These are phyloP conservation scores for Drosophila histrio DNA, from an alignment of 2,888 invertebrate genomes.

Conservation along the genomic window DNA sequence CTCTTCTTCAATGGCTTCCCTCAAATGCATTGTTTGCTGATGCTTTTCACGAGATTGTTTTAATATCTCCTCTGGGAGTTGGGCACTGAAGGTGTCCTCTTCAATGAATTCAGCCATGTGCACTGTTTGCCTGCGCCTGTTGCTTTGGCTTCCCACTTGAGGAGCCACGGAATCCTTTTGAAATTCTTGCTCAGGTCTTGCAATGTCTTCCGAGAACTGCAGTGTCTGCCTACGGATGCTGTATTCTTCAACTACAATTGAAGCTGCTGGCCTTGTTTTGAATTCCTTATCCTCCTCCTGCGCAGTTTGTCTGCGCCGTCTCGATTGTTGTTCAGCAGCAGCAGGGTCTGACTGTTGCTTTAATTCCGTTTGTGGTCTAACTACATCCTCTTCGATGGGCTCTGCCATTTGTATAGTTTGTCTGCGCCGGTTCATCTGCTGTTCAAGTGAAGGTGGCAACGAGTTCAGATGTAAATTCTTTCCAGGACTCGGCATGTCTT, in stretches of 20 bases:
- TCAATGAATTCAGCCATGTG: constrained; percentile 28
- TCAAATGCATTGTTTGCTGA: neutral
- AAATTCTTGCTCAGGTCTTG: neutral
- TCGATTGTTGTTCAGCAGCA: neutral
- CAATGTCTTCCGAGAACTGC: neutral
- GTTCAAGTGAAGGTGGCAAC: neutral
- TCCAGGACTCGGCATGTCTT: neutral
- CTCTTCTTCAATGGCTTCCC: constrained; percentile 4
- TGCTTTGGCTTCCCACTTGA: neutral
- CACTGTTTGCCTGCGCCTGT: constrained; percentile 12
- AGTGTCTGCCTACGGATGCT: neutral
- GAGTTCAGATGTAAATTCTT: neutral
- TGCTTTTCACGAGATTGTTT: neutral
- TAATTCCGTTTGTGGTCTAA: neutral
- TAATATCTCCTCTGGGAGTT: too few species aligned
- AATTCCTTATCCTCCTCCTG: neutral
- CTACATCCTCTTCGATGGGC: constrained; percentile 23
- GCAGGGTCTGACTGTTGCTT: neutral
- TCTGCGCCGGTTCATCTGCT: neutral
- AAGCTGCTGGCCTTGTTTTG: neutral
- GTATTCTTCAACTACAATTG: neutral
- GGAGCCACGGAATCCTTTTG: neutral
- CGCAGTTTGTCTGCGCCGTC: neutral
- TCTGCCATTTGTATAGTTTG: constrained; percentile 11
- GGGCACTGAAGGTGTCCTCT: constrained; percentile 23